phyloP scores from a whole-genome alignment of 2,797 vertebrate species.

The Argentina silus region DNA sequence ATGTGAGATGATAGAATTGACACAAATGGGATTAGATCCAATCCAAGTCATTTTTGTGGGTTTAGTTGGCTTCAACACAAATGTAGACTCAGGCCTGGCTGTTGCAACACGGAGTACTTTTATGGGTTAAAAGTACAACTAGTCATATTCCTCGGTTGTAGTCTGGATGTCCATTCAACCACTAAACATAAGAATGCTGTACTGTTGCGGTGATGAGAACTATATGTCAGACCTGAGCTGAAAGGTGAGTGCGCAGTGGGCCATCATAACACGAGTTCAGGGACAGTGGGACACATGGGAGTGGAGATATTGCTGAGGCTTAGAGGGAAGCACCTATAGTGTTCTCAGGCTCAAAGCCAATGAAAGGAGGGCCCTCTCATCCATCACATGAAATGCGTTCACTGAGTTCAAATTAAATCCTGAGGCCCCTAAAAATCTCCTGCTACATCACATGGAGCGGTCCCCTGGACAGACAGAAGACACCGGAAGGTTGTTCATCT shows the following conservation, averaged over 20 bases:
- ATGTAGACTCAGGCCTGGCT: slow-evolving; percentile 23
- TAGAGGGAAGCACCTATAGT: slow-evolving; percentile 27
- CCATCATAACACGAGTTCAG: slow-evolving; percentile 39
- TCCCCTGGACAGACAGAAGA: background rate
- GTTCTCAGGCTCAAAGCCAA: slow-evolving; percentile 36
- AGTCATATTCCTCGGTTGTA: slow-evolving; percentile 13
- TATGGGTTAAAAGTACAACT: slow-evolving; percentile 8
- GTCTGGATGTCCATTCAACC: slow-evolving; percentile 23
- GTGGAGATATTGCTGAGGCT: slow-evolving; percentile 26
- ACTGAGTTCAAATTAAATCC: slow-evolving; percentile 25
- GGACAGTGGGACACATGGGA: slow-evolving; percentile 22
- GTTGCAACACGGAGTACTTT: background rate
- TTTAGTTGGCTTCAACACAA: slow-evolving; percentile 25
- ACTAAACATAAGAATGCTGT: slow-evolving; percentile 12
- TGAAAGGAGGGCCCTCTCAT: slow-evolving; percentile 43
- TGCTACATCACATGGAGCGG: slow-evolving; percentile 14
- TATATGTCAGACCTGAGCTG: slow-evolving; percentile 19
- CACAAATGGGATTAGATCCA: slow-evolving; percentile 36
- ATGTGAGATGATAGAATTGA: slow-evolving; percentile 15
- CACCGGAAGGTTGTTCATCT: slow-evolving; percentile 16
- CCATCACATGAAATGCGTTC: slow-evolving; percentile 47
- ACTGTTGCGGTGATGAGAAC: slow-evolving; percentile 47
- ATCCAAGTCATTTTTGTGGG: background rate
- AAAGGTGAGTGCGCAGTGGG: background rate
- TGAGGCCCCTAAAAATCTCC: slow-evolving; percentile 15